These are phyloP conservation scores for Cyrtodaria siliqua DNA, from an alignment of 2,888 invertebrate genomes.

Conservation along the genomic window DNA sequence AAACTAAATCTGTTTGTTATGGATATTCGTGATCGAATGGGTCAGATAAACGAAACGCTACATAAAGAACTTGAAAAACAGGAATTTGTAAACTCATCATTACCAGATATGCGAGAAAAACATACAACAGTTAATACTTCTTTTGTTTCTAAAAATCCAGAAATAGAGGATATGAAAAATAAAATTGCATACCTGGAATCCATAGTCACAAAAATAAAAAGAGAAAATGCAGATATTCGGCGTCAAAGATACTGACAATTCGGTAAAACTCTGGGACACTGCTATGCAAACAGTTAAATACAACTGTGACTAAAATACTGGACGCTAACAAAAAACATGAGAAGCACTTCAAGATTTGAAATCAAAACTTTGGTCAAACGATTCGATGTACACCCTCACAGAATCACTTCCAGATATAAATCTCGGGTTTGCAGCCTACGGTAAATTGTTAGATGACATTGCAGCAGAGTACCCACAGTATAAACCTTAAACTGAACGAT, in stretches of 20 bases:
- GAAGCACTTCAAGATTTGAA: constrained; percentile 25
- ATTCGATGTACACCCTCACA: constrained; percentile 31
- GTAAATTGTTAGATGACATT: constrained; percentile 47
- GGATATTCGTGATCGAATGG: not conserved
- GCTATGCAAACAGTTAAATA: constrained; percentile 40
- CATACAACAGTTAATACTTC: constrained; percentile 28
- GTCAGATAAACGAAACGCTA: constrained; percentile 23
- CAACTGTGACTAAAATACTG: constrained; percentile 17
- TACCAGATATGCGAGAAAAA: constrained; percentile 35
- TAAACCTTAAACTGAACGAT: constrained; percentile 31
- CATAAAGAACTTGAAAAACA: constrained; percentile 42
- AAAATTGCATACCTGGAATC: not conserved
- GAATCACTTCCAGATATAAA: constrained; percentile 36
- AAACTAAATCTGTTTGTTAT: not conserved
- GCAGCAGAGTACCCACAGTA: constrained; percentile 32
- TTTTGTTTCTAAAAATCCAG: constrained; percentile 24
- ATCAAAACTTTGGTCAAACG: constrained; percentile 30
- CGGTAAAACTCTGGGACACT: constrained; percentile 35
- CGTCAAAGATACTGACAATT: constrained; percentile 40
- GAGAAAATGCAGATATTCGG: constrained; percentile 55
- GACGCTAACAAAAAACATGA: constrained; percentile 23
- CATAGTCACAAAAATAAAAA: constrained; percentile 48
- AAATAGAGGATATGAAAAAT: constrained; percentile 13
- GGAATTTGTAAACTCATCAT: constrained; percentile 30
- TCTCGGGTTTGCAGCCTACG: constrained; percentile 32